Conservation (phyloP, 1,140 invertebrate species). For the Apis florea region DNA sequence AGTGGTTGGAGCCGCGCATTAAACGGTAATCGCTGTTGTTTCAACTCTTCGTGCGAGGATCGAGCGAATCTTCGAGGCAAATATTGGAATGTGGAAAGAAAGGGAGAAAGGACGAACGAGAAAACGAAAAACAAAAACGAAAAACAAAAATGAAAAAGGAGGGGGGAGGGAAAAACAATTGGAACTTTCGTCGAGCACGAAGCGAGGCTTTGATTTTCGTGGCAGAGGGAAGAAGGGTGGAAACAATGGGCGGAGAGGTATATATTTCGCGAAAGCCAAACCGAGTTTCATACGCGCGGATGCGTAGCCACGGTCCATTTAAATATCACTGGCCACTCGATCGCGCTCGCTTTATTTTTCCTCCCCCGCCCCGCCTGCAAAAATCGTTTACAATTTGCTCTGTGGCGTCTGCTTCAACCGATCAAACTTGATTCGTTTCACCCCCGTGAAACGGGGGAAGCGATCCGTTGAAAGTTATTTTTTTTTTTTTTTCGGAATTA, state of each 20-base stretch:
- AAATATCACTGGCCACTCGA: slow-evolving; percentile 49
- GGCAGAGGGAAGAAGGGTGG: background rate
- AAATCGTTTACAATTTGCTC: slow-evolving; percentile 54
- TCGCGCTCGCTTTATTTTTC: slow-evolving; percentile 29
- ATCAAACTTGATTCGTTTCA: slow-evolving; percentile 14
- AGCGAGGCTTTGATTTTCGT: slow-evolving; percentile 30
- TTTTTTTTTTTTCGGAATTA: background rate
- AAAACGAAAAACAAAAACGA: background rate
- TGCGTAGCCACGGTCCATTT: slow-evolving; percentile 54
- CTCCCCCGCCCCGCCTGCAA: slow-evolving; percentile 6
- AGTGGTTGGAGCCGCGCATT: slow-evolving; percentile 11
- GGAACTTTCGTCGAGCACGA: background rate
- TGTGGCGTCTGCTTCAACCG: background rate
- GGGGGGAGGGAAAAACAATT: background rate
- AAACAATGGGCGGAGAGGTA: slow-evolving; percentile 32
- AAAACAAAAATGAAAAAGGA: background rate
- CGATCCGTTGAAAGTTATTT: background rate
- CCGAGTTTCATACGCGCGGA: slow-evolving; percentile 56
- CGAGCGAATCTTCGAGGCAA: slow-evolving; percentile 25
- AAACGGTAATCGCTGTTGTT: slow-evolving; percentile 37
- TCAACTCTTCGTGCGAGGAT: slow-evolving; percentile 2
- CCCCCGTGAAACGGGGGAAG: background rate
- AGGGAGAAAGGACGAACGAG: background rate
- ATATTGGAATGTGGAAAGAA: background rate
- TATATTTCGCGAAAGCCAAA: slow-evolving; percentile 29